Percentiles rank a stretch among this genome's conserved stretches.
phyloP scores from a whole-genome alignment of 2,113 vertebrate species.

The Aldabrachelys gigantea region DNA sequence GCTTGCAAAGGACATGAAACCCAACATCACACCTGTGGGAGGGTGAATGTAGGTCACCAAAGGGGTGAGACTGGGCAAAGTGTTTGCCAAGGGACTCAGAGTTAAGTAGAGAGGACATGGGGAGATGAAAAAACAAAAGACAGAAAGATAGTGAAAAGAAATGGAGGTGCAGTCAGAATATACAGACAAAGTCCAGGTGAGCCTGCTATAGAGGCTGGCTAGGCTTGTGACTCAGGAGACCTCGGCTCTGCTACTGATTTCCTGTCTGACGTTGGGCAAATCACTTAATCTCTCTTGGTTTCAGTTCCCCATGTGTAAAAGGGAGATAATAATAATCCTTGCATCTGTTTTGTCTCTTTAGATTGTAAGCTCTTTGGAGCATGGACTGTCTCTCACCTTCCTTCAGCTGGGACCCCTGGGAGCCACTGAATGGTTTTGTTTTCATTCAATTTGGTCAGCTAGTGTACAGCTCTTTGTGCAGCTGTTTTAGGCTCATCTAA shows the following conservation, averaged over 20 bases:
- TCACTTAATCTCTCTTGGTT: not conserved
- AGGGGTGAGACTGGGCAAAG: not conserved
- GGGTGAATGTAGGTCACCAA: not conserved
- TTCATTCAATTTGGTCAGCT: not conserved
- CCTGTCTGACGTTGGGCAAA: not conserved
- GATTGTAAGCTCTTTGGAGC: not conserved
- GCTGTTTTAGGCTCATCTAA: not conserved
- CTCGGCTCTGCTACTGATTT: not conserved
- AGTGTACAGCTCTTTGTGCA: not conserved
- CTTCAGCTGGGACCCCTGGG: not conserved
- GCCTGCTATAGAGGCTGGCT: no score
- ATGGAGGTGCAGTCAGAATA: not conserved
- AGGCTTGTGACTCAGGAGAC: not conserved
- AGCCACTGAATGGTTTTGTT: not conserved
- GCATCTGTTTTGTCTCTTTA: not conserved
- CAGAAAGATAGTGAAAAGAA: not conserved
- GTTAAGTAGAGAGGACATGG: not conserved
- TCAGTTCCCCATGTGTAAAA: not conserved
- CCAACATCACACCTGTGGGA: not conserved
- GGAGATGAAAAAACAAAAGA: not conserved
- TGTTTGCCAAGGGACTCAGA: slow-evolving; percentile 32
- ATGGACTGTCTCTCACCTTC: not conserved
- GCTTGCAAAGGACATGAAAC: not conserved
- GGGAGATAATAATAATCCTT: not conserved
- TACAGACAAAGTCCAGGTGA: not conserved